These are phyloP conservation scores for Heterotilapia buettikoferi DNA, from an alignment of 2,113 vertebrate genomes.

Conservation along the genomic window DNA sequence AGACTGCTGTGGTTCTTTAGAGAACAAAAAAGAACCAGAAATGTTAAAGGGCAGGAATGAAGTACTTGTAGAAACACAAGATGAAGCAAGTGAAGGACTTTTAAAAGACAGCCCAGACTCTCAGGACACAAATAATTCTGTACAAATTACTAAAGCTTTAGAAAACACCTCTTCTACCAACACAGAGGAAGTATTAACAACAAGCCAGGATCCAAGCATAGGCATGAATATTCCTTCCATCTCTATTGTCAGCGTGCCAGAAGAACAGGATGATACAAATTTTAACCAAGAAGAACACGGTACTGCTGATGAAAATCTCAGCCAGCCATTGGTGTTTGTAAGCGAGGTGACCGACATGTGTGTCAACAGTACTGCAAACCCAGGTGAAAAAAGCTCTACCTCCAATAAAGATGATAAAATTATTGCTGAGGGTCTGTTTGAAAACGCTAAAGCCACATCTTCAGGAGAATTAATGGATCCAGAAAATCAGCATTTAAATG, in stretches of 20 bases:
- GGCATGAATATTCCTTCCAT: constrained; percentile 20
- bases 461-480: neutral
- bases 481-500: neutral
- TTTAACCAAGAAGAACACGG: neutral
- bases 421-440: neutral
- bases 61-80: neutral
- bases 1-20: neutral
- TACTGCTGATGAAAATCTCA: neutral
- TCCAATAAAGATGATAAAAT: neutral
- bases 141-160: neutral
- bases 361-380: neutral
- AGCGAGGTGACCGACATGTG: neutral
- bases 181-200: neutral
- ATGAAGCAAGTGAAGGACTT: neutral
- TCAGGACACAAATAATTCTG: neutral
- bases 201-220: neutral
- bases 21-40: neutral
- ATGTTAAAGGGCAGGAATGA: neutral
- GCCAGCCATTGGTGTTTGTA: neutral
- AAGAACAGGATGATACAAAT: neutral
- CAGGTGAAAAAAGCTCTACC: neutral
- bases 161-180: neutral
- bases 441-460: neutral
- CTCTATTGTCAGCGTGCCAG: constrained; percentile 17
- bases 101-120: neutral